phyloP scores from a whole-genome alignment of 1,140 invertebrate genomes.

The Pygmarrhopalites habei region DNA sequence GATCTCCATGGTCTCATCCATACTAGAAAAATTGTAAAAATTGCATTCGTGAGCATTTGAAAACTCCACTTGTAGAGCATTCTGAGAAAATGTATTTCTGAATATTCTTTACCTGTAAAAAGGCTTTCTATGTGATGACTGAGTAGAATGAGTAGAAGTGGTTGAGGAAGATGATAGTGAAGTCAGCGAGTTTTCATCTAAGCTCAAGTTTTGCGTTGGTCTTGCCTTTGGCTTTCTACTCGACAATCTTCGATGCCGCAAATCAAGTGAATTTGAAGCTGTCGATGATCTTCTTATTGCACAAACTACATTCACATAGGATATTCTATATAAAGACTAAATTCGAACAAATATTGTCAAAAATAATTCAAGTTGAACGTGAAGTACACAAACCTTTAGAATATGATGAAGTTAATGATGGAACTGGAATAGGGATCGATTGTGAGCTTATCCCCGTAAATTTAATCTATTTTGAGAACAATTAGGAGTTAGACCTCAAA shows the following conservation, averaged over 20 bases:
- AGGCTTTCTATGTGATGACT: conserved; percentile 33
- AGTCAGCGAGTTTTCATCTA: conserved; percentile 36
- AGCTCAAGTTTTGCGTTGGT: conserved; percentile 25
- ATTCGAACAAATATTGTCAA: no score
- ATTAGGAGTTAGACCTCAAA: no score
- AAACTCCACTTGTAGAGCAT: no score
- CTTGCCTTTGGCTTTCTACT: conserved; percentile 30
- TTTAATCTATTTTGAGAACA: conserved; percentile 22
- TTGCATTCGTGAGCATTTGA: no score
- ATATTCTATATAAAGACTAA: no score
- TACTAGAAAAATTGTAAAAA: conserved; percentile 41
- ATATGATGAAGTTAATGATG: conserved; percentile 44
- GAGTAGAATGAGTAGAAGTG: conserved; percentile 15
- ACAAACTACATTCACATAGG: no score
- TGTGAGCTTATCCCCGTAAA: conserved; percentile 26
- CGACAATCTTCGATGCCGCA: conserved; percentile 27
- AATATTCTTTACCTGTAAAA: conserved; percentile 34
- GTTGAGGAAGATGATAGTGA: conserved; percentile 31
- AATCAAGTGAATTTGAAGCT: conserved; percentile 50
- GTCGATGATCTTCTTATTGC: conserved; percentile 70
- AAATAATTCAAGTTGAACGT: no score
- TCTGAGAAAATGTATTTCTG: no score
- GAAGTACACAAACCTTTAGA: no score
- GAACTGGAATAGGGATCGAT: conserved; percentile 32
- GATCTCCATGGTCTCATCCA: conserved; percentile 42